Evolutionary conservation across 2,888 invertebrate genomes (phyloP).

Genomic region (Drosophila atripex): DNA sequence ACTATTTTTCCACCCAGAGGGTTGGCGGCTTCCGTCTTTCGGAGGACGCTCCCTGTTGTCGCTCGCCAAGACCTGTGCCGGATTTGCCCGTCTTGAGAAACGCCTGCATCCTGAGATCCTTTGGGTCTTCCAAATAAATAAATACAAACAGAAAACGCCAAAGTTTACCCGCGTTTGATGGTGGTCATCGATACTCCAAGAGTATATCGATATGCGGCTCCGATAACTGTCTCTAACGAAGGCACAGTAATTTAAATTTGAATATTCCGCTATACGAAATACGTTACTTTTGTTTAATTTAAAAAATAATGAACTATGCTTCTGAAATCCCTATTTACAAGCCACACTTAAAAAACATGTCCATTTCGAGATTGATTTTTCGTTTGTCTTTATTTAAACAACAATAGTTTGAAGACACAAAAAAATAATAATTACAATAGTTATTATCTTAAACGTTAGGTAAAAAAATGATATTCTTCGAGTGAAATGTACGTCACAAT

Average conservation of each 20-base stretch:
- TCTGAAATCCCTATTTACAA: no score
- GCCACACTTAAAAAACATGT: no score
- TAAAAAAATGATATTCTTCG: slow-evolving; percentile 34
- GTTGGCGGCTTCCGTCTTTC: slow-evolving; percentile 80
- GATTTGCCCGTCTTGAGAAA: slow-evolving; percentile 92
- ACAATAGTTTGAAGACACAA: slow-evolving; percentile 45
- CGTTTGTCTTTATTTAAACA: slow-evolving; percentile 36
- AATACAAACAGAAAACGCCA: slow-evolving; percentile 10
- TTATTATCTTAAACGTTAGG: slow-evolving; percentile 35
- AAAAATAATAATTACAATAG: slow-evolving; percentile 45
- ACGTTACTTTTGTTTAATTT: no score
- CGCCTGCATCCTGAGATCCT: slow-evolving; percentile 87
- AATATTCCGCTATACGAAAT: no score
- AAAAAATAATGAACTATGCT: no score
- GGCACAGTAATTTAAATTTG: no score
- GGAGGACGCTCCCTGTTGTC: slow-evolving; percentile 19
- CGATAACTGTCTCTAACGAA: no score
- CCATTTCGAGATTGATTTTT: slow-evolving; percentile 1
- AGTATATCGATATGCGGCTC: no score
- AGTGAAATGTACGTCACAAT: slow-evolving; percentile 31
- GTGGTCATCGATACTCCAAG: not conserved
- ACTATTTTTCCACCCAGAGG: slow-evolving; percentile 83
- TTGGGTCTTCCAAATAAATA: not conserved
- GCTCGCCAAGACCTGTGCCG: slow-evolving; percentile 68
- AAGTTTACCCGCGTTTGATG: slow-evolving; percentile 13